phyloP scores from a whole-genome alignment of 2,113 vertebrate species.

The Erythrocebus patas region DNA sequence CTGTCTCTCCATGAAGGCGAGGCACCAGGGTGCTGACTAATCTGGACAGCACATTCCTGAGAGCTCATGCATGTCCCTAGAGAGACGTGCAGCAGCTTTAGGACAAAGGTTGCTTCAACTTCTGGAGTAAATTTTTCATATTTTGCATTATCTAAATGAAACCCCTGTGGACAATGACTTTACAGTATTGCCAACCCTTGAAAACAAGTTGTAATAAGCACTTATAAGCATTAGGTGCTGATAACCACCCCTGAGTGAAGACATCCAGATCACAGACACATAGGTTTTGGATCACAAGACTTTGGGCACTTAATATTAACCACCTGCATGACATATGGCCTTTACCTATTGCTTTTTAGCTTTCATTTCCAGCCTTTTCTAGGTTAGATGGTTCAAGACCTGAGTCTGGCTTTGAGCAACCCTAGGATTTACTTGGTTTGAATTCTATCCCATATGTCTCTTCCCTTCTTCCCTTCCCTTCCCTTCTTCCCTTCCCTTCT shows the following conservation, averaged over 20 bases:
- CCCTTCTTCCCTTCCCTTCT: no score
- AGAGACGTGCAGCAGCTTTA: not conserved
- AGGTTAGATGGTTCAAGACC: not conserved
- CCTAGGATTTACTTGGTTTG: not conserved
- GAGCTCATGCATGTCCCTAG: not conserved
- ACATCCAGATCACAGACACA: not conserved
- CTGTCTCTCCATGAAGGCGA: not conserved
- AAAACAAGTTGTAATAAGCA: not conserved
- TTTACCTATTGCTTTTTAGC: not conserved
- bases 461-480: not conserved
- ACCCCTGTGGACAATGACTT: not conserved
- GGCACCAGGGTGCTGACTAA: no score
- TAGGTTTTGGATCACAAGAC: not conserved
- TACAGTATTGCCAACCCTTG: not conserved
- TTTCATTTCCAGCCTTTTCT: not conserved
- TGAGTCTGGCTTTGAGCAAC: not conserved
- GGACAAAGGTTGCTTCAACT: not conserved
- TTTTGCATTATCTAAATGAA: not conserved
- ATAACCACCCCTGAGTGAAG: not conserved
- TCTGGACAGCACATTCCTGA: not conserved
- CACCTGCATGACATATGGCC: not conserved
- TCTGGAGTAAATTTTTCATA: not conserved
- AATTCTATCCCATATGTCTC: not conserved
- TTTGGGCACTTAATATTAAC: not conserved
- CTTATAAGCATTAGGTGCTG: not conserved